phyloP scores from a whole-genome alignment of 1,140 invertebrate genomes.

The Diprion similis region DNA sequence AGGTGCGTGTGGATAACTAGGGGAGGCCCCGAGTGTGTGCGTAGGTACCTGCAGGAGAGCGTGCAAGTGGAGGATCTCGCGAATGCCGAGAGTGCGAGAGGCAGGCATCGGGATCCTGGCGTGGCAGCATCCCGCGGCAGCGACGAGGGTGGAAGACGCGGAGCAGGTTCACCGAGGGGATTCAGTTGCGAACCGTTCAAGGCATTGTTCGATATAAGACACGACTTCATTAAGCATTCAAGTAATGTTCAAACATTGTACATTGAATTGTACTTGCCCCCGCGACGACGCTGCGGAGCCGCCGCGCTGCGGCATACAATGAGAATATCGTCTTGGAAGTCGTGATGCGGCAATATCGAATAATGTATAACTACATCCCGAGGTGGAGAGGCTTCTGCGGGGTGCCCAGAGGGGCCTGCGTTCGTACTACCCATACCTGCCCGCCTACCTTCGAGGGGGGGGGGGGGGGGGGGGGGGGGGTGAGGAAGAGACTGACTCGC shows the following conservation, averaged over 20 bases:
- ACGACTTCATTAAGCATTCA: constrained; percentile 59
- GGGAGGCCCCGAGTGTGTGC: constrained; percentile 1
- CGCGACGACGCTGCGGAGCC: background rate
- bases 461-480: constrained; percentile 14
- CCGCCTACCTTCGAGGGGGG: too few species aligned
- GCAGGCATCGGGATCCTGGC: constrained; percentile 15
- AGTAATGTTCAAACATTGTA: constrained; percentile 57
- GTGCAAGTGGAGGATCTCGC: constrained; percentile 3
- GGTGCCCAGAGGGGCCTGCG: too few species aligned
- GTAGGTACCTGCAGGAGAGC: background rate
- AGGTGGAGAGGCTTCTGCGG: constrained; percentile 13
- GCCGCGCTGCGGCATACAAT: constrained; percentile 42
- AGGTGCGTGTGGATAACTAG: background rate
- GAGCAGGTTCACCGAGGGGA: constrained; percentile 34
- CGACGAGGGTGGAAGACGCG: background rate
- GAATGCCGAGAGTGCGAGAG: constrained; percentile 22
- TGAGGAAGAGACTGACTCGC: constrained; percentile 20
- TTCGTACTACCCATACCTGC: too few species aligned
- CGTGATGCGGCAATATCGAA: constrained; percentile 53
- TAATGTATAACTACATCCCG: constrained; percentile 53
- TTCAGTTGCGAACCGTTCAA: constrained; percentile 43
- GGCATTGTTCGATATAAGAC: constrained; percentile 58
- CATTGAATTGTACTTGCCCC: constrained; percentile 41
- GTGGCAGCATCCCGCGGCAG: background rate
- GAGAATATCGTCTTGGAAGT: constrained; percentile 50